Base-by-base conservation (phyloP, 2,113 vertebrate genomes). In the Tyto alba region DNA sequence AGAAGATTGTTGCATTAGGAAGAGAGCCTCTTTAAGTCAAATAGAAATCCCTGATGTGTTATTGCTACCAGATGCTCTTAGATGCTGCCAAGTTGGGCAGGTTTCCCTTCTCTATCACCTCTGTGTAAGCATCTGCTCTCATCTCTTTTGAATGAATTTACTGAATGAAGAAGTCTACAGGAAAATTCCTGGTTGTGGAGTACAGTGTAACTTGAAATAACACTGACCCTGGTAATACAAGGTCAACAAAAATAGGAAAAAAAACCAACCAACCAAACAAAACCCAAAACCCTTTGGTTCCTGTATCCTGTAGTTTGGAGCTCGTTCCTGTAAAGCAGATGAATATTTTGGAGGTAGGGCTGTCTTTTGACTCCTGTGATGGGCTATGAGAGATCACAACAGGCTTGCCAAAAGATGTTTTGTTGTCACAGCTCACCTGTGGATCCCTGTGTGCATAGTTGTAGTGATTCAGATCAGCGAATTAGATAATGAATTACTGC, bases 11-110 rank as follows among this genome's bases (percentile, higher is more conserved):
- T 87, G 57, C 41, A 17, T 85, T 85, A 67, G 75, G 62, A 89
- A 53, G 30, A 64, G 41, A 69, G 11, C 57, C 5, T 71, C 34
- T 64, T 41, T 25, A 82, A 94, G 59, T 79, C 63, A 73, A 78
- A 79, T 13, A 80, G 53, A 41, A 88, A 73, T 22, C 67, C 55
- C 79, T 84, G 59, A 85, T 55, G 20, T 59, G 38, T 79, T 90
- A 80, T 88, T 96, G 68, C 72, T 95, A 75, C 78, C 92, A 91
- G 85, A 77, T 94, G 82, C 72, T 94, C 50, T 74, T 72, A 13
- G n/a, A 52, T 29, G 11, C 13, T 93, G 79, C 79, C 85, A 92
- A 77, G 63, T 18, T 84, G 50, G 60, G 64, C 83, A 88, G 55
- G 76, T 73, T 93, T 95, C 63, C 38, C 29, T 82, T 34, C 36